Conservation (phyloP, 1,140 invertebrate species). For the Calephelis virginiensis region DNA sequence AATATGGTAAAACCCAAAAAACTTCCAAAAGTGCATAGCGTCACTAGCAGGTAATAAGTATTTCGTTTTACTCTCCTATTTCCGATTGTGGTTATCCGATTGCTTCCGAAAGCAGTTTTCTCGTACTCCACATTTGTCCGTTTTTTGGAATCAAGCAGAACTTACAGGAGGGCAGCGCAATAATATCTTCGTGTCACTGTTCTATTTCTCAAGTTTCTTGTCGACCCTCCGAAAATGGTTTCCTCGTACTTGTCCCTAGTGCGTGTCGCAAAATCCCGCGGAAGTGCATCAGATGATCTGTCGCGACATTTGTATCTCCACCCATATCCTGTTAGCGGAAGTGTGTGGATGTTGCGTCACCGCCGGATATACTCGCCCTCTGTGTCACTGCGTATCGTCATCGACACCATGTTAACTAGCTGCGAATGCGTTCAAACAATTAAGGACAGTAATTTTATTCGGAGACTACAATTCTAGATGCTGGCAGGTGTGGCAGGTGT, state of each 20-base stretch:
- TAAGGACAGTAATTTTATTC: too few relatives aligned
- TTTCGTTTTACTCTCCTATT: too few relatives aligned
- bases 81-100: too few relatives aligned
- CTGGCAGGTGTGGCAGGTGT: not conserved
- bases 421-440: slow-evolving; percentile 1
- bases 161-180: too few relatives aligned
- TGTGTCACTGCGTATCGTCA: slow-evolving; percentile 63
- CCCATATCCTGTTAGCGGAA: slow-evolving; percentile 61
- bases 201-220: not conserved
- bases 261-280: slow-evolving; percentile 54
- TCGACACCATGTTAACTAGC: slow-evolving; percentile 33
- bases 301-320: slow-evolving; percentile 47
- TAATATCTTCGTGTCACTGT: too few relatives aligned
- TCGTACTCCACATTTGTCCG: too few relatives aligned
- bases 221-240: not conserved
- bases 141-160: too few relatives aligned
- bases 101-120: too few relatives aligned
- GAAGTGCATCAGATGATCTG: slow-evolving; percentile 56
- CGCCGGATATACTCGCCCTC: slow-evolving; percentile 69
- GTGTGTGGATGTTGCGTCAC: slow-evolving; percentile 68
- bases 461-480: too few relatives aligned
- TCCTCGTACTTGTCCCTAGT: slow-evolving; percentile 1
- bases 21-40: too few relatives aligned
- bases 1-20: too few relatives aligned
- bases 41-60: too few relatives aligned